These are phyloP conservation scores for Drosophila aldrichi DNA, from an alignment of 2,888 invertebrate species.

Conservation along the genomic window DNA sequence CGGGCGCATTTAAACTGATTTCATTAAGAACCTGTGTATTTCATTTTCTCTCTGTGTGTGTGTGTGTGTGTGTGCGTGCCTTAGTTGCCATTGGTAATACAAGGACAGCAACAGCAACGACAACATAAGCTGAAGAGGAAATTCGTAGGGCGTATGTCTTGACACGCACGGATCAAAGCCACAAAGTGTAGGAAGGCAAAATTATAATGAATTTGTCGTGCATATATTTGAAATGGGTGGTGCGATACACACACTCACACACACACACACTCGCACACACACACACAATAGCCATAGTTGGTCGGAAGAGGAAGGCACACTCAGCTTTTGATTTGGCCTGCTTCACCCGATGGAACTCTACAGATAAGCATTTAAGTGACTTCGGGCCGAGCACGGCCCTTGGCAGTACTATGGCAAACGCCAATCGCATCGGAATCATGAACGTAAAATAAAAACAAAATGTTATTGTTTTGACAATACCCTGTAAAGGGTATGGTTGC, in stretches of 20 bases:
- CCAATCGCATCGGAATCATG: constrained; percentile 43
- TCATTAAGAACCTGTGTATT: constrained; percentile 48
- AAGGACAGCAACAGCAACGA: constrained; percentile 17
- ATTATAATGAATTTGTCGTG: constrained; percentile 80
- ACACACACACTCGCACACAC: constrained; percentile 2
- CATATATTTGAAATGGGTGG: constrained; percentile 57
- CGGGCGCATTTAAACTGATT: constrained; percentile 80
- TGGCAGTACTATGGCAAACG: constrained; percentile 18
- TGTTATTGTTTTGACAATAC: constrained; percentile 41
- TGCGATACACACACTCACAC: background rate
- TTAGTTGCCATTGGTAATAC: constrained; percentile 26
- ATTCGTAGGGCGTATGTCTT: constrained; percentile 63
- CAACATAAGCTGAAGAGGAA: constrained; percentile 47
- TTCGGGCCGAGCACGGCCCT: constrained; percentile 52
- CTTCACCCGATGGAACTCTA: constrained; percentile 53
- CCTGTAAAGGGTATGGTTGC: constrained; percentile 2
- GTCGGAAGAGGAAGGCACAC: constrained; percentile 23
- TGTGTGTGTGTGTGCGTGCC: constrained; percentile 18
- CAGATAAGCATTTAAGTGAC: constrained; percentile 76
- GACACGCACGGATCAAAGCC: constrained; percentile 72
- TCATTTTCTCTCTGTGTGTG: constrained; percentile 1
- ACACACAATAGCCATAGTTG: constrained; percentile 13
- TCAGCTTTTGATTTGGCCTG: constrained; percentile 61
- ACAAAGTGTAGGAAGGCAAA: constrained; percentile 37
- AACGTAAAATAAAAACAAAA: constrained; percentile 52